These are phyloP conservation scores for Rhabdomys pumilio DNA, from an alignment of 2,797 vertebrate genomes.

Conservation along the genomic window DNA sequence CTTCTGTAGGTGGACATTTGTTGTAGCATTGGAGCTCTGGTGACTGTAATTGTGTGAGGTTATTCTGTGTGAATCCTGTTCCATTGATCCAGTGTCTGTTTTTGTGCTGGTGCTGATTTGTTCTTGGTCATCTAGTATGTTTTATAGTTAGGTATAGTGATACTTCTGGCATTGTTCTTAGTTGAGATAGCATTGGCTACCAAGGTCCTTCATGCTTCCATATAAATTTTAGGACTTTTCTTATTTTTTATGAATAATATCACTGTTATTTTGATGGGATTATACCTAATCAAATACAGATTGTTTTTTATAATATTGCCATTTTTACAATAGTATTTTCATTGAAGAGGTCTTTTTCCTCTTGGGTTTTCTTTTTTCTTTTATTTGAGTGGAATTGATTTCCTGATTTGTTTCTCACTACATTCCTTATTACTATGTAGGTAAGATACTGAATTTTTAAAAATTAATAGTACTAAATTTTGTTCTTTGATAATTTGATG, in stretches of 20 bases:
- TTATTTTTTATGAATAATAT: background rate
- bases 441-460: background rate
- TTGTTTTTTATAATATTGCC: background rate
- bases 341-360: background rate
- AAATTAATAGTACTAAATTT: conserved; percentile 9
- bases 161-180: background rate
- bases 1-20: background rate
- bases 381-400: background rate
- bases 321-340: background rate
- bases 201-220: background rate
- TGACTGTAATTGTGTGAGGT: background rate
- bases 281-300: background rate
- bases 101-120: background rate
- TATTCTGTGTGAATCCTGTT: background rate
- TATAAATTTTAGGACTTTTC: background rate
- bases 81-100: background rate
- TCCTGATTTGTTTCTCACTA: background rate
- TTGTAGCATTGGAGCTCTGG: background rate
- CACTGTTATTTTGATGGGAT: background rate
- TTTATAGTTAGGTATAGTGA: background rate
- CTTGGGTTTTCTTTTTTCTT: background rate
- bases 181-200: background rate
- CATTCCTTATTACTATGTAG: background rate
- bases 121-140: background rate
- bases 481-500: background rate